A percentile compares a stretch with the other conserved stretches of the same genome.
Conservation (phyloP, 2,797 vertebrate genomes). For the Cichlasoma orientale region DNA sequence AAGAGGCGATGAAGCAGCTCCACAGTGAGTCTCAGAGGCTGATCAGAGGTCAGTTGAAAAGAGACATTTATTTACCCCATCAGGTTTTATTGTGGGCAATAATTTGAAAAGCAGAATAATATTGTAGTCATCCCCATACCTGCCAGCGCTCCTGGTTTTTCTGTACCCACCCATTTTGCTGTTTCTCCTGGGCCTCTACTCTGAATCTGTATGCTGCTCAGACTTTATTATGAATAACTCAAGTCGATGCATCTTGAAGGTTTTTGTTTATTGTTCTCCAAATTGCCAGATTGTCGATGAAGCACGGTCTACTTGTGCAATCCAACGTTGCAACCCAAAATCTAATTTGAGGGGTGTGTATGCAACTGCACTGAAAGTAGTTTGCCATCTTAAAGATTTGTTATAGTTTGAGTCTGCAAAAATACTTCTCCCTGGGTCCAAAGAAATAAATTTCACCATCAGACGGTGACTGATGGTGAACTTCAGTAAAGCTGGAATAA, state of each 20-base stretch:
- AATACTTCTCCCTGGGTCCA: too few species aligned
- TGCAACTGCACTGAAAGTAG: background rate
- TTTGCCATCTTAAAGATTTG: too few species aligned
- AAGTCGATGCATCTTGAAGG: background rate
- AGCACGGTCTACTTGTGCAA: background rate
- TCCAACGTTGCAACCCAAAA: background rate
- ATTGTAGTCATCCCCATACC: background rate
- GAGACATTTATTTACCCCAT: background rate
- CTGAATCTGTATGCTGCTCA: background rate
- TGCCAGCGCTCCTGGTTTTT: background rate
- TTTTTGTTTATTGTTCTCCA: background rate
- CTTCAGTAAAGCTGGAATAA: background rate
- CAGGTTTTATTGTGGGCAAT: background rate
- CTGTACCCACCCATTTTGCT: background rate
- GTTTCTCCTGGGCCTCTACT: background rate
- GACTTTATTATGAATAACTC: background rate
- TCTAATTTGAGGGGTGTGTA: background rate
- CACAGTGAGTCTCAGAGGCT: slow-evolving; percentile 95
- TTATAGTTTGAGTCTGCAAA: too few species aligned
- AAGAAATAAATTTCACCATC: background rate
- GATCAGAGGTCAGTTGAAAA: slow-evolving; percentile 87
- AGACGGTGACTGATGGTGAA: background rate
- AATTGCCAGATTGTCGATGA: background rate
- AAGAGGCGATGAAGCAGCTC: slow-evolving; percentile 92
- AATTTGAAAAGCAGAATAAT: background rate